These are phyloP conservation scores for Emydocephalus ijimae DNA, from an alignment of 2,113 vertebrate genomes.

Conservation along the genomic window DNA sequence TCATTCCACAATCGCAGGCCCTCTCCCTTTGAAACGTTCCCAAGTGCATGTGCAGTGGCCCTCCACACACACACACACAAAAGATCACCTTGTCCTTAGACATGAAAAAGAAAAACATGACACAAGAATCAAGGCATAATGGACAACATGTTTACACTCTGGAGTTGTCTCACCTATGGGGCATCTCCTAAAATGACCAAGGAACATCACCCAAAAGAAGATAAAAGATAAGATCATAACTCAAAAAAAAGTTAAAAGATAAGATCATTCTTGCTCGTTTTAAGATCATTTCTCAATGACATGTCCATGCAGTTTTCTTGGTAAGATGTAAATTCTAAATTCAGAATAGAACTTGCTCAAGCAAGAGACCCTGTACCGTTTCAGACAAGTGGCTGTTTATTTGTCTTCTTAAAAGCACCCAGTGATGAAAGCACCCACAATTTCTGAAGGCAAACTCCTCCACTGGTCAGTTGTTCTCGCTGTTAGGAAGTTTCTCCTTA, in stretches of 20 bases:
- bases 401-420: not conserved
- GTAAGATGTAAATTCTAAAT: not conserved
- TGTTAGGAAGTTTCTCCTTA: not conserved
- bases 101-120: not conserved
- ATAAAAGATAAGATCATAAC: not conserved
- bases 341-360: not conserved
- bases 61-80: too few relatives aligned
- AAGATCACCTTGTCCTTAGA: conserved; percentile 15
- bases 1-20: conserved; percentile 39
- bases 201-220: not conserved
- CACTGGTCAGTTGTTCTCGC: not conserved
- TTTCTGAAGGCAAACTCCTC: not conserved
- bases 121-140: too few relatives aligned
- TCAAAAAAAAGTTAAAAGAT: too few relatives aligned
- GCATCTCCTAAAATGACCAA: not conserved
- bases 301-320: not conserved
- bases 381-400: not conserved
- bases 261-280: not conserved
- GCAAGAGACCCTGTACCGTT: not conserved
- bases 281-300: not conserved
- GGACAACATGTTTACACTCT: not conserved
- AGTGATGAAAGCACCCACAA: not conserved
- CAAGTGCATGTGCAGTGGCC: not conserved
- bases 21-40: conserved; percentile 30
- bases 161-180: not conserved